Conservation (phyloP, 2,797 vertebrate genomes). For the Xiphophorus birchmanni region DNA sequence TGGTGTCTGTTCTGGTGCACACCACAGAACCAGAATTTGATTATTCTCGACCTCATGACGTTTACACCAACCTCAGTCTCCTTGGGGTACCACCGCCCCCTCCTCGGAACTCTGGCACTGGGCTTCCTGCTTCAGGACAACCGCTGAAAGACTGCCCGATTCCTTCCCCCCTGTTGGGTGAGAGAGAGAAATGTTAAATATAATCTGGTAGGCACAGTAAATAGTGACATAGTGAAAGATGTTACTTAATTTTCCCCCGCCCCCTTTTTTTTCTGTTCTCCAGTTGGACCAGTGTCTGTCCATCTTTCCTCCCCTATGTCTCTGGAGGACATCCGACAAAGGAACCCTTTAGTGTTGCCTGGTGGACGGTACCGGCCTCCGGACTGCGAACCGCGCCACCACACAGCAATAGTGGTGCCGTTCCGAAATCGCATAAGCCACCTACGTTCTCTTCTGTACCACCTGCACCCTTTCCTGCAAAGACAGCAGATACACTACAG, state of each 20-base stretch:
- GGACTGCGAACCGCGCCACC: constrained; percentile 87
- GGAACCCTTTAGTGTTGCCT: constrained; percentile 85
- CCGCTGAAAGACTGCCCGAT: constrained; percentile 86
- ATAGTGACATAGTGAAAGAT: background rate
- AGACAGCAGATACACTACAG: constrained; percentile 95
- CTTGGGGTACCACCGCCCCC: constrained; percentile 78
- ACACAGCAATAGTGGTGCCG: constrained; percentile 92
- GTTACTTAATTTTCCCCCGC: background rate
- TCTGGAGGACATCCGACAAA: constrained; percentile 86
- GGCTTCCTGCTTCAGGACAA: constrained; percentile 59
- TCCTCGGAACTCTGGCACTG: constrained; percentile 64
- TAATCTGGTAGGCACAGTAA: background rate
- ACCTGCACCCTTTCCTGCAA: constrained; percentile 95
- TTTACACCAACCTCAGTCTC: constrained; percentile 94
- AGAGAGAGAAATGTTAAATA: constrained; percentile 58
- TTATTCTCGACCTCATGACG: constrained; percentile 91
- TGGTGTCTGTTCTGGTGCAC: constrained; percentile 90
- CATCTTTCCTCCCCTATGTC: constrained; percentile 85
- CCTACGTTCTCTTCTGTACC: constrained; percentile 92
- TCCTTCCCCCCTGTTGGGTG: constrained; percentile 89
- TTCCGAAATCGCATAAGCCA: constrained; percentile 92
- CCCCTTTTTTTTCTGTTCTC: constrained; percentile 8
- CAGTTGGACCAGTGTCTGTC: constrained; percentile 93
- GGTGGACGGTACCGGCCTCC: constrained; percentile 89
- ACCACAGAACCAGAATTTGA: constrained; percentile 87